Conservation (phyloP, 2,888 invertebrate genomes). For the Scaptomyza caliginosa region DNA sequence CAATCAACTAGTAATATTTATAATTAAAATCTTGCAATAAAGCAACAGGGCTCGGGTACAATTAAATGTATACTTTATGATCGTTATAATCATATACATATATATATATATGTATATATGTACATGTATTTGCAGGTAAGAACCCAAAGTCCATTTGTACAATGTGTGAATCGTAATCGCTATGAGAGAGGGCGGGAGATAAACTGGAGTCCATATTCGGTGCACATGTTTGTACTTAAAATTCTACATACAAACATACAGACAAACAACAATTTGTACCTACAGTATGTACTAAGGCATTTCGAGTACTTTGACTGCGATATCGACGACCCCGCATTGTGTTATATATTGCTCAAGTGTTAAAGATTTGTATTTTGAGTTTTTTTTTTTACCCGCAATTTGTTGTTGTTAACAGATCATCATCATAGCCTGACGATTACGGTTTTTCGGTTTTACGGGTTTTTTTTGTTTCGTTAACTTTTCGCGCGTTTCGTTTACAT, state of each 20-base stretch:
- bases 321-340: conserved; percentile 33
- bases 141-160: conserved; percentile 30
- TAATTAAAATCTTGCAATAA: conserved; percentile 11
- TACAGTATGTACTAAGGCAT: background rate
- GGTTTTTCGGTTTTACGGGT: background rate
- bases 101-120: background rate
- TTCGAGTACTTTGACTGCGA: conserved; percentile 19
- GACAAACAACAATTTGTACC: background rate
- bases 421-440: conserved; percentile 21
- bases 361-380: conserved; percentile 20
- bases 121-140: background rate
- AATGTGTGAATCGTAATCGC: conserved; percentile 25
- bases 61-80: conserved; percentile 31
- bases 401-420: conserved; percentile 29
- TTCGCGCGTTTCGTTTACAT: conserved; percentile 45
- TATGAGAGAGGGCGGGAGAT: conserved; percentile 3
- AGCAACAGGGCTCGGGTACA: conserved; percentile 4
- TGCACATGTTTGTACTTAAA: conserved; percentile 19
- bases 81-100: conserved; percentile 21
- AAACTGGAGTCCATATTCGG: conserved; percentile 35
- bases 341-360: conserved; percentile 23
- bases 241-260: background rate
- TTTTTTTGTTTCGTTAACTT: conserved; percentile 29
- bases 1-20: background rate
- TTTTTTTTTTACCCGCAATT: conserved; percentile 35